Evolutionary conservation across 2,888 invertebrate genomes (phyloP).

Genomic region (Chesias legatella): DNA sequence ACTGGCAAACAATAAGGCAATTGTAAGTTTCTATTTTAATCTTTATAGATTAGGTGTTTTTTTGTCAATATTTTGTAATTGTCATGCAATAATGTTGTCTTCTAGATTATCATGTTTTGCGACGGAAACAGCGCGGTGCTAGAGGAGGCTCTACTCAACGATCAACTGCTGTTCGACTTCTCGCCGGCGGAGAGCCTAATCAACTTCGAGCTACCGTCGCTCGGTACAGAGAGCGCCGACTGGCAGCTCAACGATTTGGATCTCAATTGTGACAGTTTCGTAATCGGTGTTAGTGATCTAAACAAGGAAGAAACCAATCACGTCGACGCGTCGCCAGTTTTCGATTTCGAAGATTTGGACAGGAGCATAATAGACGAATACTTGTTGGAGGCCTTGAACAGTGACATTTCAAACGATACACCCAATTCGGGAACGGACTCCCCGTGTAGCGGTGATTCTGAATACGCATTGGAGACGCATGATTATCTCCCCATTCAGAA

Average conservation of each 20-base stretch:
- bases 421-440: slow-evolving; percentile 46
- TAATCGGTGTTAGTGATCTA: slow-evolving; percentile 55
- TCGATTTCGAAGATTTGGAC: slow-evolving; percentile 68
- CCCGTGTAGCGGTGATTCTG: slow-evolving; percentile 44
- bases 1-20: slow-evolving; percentile 24
- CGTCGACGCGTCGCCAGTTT: slow-evolving; percentile 48
- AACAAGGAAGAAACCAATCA: slow-evolving; percentile 53
- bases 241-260: slow-evolving; percentile 66
- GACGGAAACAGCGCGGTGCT: slow-evolving; percentile 52
- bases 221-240: slow-evolving; percentile 50
- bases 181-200: slow-evolving; percentile 71
- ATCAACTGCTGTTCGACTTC: slow-evolving; percentile 65
- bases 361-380: slow-evolving; percentile 66
- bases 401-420: slow-evolving; percentile 54
- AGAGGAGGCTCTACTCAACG: slow-evolving; percentile 60
- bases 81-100: slow-evolving; percentile 28
- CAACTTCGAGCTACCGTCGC: slow-evolving; percentile 65
- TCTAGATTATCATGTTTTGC: slow-evolving; percentile 59
- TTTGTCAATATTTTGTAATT: slow-evolving; percentile 10
- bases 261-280: slow-evolving; percentile 63
- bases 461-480: slow-evolving; percentile 47
- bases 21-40: slow-evolving; percentile 20
- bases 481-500: slow-evolving; percentile 39
- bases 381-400: slow-evolving; percentile 57
- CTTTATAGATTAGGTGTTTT: slow-evolving; percentile 3